Evolutionary conservation across 2,888 invertebrate species (phyloP), one percentile per base, ranked within the genome.

Genomic region (Hemaris fuciformis): DNA sequence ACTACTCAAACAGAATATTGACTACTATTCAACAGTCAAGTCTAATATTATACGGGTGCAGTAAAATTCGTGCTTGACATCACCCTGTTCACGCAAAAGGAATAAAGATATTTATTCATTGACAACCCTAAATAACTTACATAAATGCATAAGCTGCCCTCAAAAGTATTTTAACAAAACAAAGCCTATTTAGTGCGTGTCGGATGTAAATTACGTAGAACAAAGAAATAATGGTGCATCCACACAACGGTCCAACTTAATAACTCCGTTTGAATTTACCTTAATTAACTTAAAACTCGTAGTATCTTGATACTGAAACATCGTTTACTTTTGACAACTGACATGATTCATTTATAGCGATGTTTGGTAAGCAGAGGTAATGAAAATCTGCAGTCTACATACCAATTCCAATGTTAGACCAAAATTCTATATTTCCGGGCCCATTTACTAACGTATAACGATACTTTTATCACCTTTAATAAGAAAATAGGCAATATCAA

Each of bases 131-230:
- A 23, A 23, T 25, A 13, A 15, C 15, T 15, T 10, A 10, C 31
- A 18, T 53, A 53, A 53, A 53, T 53, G 53, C 53, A 27, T 20
- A 53, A 53, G 53, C 53, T 53, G 53, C 53, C 31, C 27, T 18
- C 10, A 53, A 18, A 8, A 7, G 7, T 18, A 53, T 18, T 31
- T n/a, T n/a, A n/a, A n/a, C n/a, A n/a, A n/a, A n/a, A n/a, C n/a
- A n/a, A n/a, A n/a, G n/a, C n/a, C n/a, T n/a, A n/a, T n/a, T n/a
- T n/a, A n/a, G n/a, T n/a, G n/a, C n/a, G n/a, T n/a, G n/a, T n/a
- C n/a, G n/a, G n/a, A n/a, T n/a, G n/a, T n/a, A n/a, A n/a, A n/a
- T n/a, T n/a, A n/a, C n/a, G n/a, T n/a, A n/a, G n/a, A n/a, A n/a
- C n/a, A n/a, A 13, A 13, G 5, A 45, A 10, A 3, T 45, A 10